Conservation (phyloP, 2,113 vertebrate species). For the Scortum barcoo region DNA sequence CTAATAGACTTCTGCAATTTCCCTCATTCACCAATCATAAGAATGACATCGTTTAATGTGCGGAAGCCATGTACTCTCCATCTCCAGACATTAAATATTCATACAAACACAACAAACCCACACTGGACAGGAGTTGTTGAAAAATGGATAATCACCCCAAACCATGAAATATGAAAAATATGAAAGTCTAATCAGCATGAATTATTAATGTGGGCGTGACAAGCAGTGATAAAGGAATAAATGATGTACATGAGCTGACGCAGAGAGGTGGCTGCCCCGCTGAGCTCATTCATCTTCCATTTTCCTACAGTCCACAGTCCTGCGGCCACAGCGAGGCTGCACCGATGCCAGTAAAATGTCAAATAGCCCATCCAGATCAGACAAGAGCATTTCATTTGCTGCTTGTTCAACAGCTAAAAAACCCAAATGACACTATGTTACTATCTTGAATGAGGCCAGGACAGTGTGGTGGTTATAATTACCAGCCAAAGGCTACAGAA, state of each 20-base stretch:
- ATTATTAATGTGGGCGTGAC: slow-evolving; percentile 59
- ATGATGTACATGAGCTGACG: slow-evolving; percentile 25
- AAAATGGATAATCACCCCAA: slow-evolving; percentile 46
- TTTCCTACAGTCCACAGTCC: not conserved
- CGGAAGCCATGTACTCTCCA: slow-evolving; percentile 43
- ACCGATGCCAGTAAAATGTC: slow-evolving; percentile 32
- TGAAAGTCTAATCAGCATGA: slow-evolving; percentile 55
- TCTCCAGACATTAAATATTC: slow-evolving; percentile 64
- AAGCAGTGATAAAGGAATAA: slow-evolving; percentile 41
- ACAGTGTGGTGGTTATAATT: slow-evolving; percentile 9
- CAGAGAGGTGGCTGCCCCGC: slow-evolving; percentile 17
- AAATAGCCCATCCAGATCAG: slow-evolving; percentile 9
- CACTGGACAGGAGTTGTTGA: slow-evolving; percentile 37
- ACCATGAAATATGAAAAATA: slow-evolving; percentile 54
- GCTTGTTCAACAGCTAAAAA: not conserved
- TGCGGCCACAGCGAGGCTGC: slow-evolving; percentile 1
- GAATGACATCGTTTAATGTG: slow-evolving; percentile 41
- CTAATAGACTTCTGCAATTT: slow-evolving; percentile 22
- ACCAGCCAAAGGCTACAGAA: slow-evolving; percentile 27
- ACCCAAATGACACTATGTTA: slow-evolving; percentile 12
- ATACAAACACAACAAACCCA: slow-evolving; percentile 58
- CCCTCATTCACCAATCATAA: slow-evolving; percentile 37
- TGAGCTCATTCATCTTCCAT: slow-evolving; percentile 43
- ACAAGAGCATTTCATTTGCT: slow-evolving; percentile 6
- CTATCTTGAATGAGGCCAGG: slow-evolving; percentile 7